A percentile compares a stretch with the other conserved stretches of the same genome.
phyloP scores from a whole-genome alignment of 2,113 vertebrate species.

The Platycercus adscitus region DNA sequence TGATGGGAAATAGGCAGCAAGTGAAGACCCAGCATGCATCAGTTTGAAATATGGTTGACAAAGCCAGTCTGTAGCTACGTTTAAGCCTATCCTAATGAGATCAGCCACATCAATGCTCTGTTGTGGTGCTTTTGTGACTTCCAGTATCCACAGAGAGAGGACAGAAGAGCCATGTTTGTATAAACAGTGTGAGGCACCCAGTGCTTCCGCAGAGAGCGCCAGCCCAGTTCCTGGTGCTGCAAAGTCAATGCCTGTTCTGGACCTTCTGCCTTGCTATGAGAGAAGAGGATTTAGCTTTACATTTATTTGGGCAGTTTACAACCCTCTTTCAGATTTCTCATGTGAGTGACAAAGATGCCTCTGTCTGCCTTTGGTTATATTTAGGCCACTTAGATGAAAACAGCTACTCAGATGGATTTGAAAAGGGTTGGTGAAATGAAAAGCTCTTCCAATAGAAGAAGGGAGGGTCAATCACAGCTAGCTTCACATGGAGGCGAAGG shows the following conservation, averaged over 20 bases:
- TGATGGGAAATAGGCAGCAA: not conserved
- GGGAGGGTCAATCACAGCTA: not conserved
- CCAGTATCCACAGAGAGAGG: not conserved
- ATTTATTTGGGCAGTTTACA: not conserved
- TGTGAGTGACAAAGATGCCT: slow-evolving; percentile 52
- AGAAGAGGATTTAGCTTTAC: not conserved
- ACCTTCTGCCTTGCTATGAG: not conserved
- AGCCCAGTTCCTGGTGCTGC: not conserved
- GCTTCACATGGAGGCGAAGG: not conserved
- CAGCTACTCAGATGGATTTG: slow-evolving; percentile 35
- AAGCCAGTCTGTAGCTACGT: not conserved
- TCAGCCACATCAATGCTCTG: not conserved
- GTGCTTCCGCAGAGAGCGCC: not conserved
- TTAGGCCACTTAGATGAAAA: slow-evolving; percentile 57
- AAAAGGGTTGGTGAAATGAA: slow-evolving; percentile 48
- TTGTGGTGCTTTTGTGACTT: not conserved
- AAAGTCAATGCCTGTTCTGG: not conserved
- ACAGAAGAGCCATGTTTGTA: not conserved
- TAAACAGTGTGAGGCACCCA: not conserved
- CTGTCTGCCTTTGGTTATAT: slow-evolving; percentile 55
- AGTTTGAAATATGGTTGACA: not conserved
- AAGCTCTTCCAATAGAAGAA: slow-evolving; percentile 5
- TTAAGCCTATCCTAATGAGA: not conserved
- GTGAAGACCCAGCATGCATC: not conserved
- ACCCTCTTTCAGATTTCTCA: slow-evolving; percentile 9